Evolutionary conservation across 2,113 vertebrate genomes (phyloP).

Genomic region (Candoia aspera): DNA sequence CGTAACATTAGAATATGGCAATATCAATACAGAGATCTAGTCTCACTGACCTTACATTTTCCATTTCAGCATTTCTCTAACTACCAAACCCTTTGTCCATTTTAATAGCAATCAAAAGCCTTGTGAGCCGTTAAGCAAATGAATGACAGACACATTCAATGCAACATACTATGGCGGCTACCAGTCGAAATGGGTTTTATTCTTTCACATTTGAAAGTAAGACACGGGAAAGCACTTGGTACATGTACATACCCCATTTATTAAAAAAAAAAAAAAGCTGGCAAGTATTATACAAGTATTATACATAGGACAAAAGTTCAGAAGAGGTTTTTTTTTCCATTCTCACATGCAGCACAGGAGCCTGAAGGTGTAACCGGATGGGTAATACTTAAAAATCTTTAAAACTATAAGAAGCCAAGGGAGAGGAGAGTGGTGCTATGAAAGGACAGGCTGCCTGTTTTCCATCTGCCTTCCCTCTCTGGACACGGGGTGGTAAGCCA

Average conservation of each 20-base stretch:
- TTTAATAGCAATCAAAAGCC: slow-evolving; percentile 35
- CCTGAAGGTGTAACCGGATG: not conserved
- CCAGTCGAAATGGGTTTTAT: slow-evolving; percentile 46
- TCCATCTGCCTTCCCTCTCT: slow-evolving; percentile 40
- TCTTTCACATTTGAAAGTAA: slow-evolving; percentile 44
- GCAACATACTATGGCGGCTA: slow-evolving; percentile 33
- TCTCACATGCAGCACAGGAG: slow-evolving; percentile 26
- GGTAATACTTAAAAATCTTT: slow-evolving; percentile 23
- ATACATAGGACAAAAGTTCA: slow-evolving; percentile 25
- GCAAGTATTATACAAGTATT: slow-evolving; percentile 39
- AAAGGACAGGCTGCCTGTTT: slow-evolving; percentile 47
- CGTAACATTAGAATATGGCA: slow-evolving; percentile 45
- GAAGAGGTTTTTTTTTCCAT: slow-evolving; percentile 16
- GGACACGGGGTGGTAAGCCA: slow-evolving; percentile 49
- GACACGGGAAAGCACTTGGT: slow-evolving; percentile 38
- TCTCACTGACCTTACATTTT: slow-evolving; percentile 49
- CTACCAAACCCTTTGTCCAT: slow-evolving; percentile 45
- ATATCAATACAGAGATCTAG: slow-evolving; percentile 54
- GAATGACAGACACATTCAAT: slow-evolving; percentile 30
- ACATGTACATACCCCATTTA: slow-evolving; percentile 26
- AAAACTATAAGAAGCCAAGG: not conserved
- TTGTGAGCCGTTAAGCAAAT: slow-evolving; percentile 45
- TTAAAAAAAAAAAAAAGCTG: slow-evolving; percentile 37
- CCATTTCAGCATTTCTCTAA: slow-evolving; percentile 55
- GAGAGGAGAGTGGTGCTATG: slow-evolving; percentile 16